Evolutionary conservation across 1,140 invertebrate species (phyloP), one percentile per base, ranked within the genome.

Genomic region (Drosophila equinoxialis): DNA sequence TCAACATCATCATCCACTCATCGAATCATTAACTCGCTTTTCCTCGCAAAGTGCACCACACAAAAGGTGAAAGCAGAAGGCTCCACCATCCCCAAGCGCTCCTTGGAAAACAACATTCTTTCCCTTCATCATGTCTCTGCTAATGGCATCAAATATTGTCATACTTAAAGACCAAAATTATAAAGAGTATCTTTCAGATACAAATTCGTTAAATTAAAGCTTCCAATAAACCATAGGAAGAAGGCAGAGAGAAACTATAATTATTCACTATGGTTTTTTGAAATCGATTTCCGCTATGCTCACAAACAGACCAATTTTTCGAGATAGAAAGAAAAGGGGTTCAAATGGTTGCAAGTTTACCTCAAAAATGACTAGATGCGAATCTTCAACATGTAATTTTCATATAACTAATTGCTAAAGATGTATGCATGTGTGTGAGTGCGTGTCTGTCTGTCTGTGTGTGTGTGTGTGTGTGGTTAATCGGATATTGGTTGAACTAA

Each of bases 1-100:
- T 6, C 30, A 30, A 1, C 30, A 30, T 30, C 30, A 54, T 60
- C 30, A 59, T 48, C 58, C 35, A 60, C 75, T 78, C 68, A 86
- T 81, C 83, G 83, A 86, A 81, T 87, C 83, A 87, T 87, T 87
- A 87, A 87, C 84, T 87, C 84, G 84, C 82, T 79, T 86, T 82
- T 79, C 68, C 41, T n/a, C 23, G 55, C 79, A 87, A 86, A 86
- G 82, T 86, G 82, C 82, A 76, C 63, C 65, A 62, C 45, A 48
- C 37, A 54, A 37, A 45, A 45, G 42, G 42, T 17, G 26, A 33
- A 41, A 63, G 10, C 3, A 13, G 3, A 17, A 37, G 35, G 23
- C 10, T 13, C 17, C 35, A 8, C 10, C 58, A 23, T 20, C 6
- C 5, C 1, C 4, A 20, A 37, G 35, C 33, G 5, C 6, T 10